Percentiles rank a stretch among this genome's conserved stretches.
Evolutionary conservation across 2,888 invertebrate species (phyloP).

Genomic region (Blastobasis adustella): DNA sequence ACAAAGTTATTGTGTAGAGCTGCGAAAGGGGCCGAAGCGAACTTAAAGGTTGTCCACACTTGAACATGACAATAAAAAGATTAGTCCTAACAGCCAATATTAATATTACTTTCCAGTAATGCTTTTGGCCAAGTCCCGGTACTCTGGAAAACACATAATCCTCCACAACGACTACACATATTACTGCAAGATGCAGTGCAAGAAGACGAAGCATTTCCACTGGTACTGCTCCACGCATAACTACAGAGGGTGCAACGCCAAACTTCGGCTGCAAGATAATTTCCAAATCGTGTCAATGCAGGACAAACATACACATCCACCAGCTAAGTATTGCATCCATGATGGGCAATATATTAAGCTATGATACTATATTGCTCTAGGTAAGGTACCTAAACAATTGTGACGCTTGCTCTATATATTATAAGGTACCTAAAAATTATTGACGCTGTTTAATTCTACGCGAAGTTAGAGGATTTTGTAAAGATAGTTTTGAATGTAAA

Average conservation of each 20-base stretch:
- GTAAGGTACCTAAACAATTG: no score
- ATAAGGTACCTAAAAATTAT: no score
- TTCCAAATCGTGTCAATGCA: slow-evolving; percentile 38
- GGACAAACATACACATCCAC: slow-evolving; percentile 47
- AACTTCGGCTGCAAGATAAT: slow-evolving; percentile 44
- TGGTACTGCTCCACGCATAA: slow-evolving; percentile 65
- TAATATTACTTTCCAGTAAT: slow-evolving; percentile 37
- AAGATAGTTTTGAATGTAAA: no score
- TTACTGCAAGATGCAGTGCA: slow-evolving; percentile 54
- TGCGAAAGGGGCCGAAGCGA: no score
- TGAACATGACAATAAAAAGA: no score
- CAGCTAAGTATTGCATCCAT: slow-evolving; percentile 46
- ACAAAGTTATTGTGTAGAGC: no score
- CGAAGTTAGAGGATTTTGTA: no score
- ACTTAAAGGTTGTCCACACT: no score
- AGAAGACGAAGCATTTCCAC: slow-evolving; percentile 42
- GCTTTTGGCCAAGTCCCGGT: slow-evolving; percentile 49
- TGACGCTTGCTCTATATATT: no score
- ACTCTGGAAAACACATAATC: slow-evolving; percentile 49
- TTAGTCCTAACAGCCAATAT: not conserved
- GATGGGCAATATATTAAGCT: slow-evolving; percentile 48
- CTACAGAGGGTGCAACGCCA: slow-evolving; percentile 55
- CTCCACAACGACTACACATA: slow-evolving; percentile 57
- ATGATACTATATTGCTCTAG: slow-evolving; percentile 9
- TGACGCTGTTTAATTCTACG: no score